These are phyloP conservation scores for Luperina testacea DNA, from an alignment of 2,888 invertebrate genomes.

Conservation along the genomic window DNA sequence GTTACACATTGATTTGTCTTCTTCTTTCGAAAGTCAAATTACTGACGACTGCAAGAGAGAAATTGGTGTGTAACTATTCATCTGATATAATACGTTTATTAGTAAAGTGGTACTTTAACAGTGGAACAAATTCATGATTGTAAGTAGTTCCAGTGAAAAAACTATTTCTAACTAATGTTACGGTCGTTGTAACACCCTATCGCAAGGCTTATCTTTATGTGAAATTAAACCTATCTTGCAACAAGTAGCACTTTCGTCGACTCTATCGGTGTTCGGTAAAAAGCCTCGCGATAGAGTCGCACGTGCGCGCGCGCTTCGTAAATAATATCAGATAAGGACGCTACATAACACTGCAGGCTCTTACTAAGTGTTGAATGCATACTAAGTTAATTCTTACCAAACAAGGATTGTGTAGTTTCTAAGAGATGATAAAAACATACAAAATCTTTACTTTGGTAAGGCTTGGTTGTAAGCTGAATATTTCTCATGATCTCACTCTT, in stretches of 20 bases:
- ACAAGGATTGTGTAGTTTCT: not conserved
- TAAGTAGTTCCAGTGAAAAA: not conserved
- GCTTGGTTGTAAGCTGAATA: not conserved
- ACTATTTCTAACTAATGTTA: not conserved
- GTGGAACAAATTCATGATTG: not conserved
- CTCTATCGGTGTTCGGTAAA: slow-evolving; percentile 31
- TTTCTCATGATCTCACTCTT: not conserved
- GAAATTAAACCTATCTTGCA: slow-evolving; percentile 28
- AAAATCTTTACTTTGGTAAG: not conserved
- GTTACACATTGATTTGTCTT: no score
- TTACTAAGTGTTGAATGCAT: slow-evolving; percentile 28
- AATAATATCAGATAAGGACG: slow-evolving; percentile 52
- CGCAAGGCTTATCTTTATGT: slow-evolving; percentile 20
- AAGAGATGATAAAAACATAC: not conserved
- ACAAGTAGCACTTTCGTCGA: slow-evolving; percentile 42
- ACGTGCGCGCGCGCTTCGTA: slow-evolving; percentile 58
- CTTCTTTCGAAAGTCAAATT: no score
- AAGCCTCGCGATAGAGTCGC: slow-evolving; percentile 57
- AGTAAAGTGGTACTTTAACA: not conserved
- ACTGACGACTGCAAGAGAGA: no score
- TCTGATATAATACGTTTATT: no score
- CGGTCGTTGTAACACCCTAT: not conserved
- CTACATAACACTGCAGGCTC: slow-evolving; percentile 10
- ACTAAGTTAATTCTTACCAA: slow-evolving; percentile 25
- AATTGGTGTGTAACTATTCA: no score